phyloP scores from a whole-genome alignment of 2,797 vertebrate genomes.

The Cryptoprocta ferox region DNA sequence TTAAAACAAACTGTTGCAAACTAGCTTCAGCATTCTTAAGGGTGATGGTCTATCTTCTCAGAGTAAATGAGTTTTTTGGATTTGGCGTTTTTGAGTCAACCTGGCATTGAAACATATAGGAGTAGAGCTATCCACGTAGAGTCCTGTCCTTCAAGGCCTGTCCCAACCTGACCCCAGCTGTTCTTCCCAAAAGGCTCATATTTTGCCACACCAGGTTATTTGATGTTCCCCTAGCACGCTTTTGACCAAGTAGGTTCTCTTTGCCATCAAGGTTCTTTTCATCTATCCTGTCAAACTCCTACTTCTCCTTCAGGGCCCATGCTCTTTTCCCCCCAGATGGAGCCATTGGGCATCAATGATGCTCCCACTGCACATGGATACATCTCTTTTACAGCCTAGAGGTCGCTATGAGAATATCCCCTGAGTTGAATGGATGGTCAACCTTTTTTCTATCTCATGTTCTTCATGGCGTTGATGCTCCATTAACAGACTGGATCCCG shows the following conservation, averaged over 20 bases:
- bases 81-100: background rate
- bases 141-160: background rate
- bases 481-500: background rate
- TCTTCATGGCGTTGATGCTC: too few species aligned
- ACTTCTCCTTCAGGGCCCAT: background rate
- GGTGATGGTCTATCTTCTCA: background rate
- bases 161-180: background rate
- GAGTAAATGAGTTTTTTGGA: background rate
- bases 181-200: background rate
- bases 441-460: background rate
- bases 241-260: background rate
- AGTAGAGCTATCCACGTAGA: background rate
- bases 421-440: background rate
- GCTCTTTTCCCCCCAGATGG: background rate
- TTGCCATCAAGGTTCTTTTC: background rate
- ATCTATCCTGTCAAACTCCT: background rate
- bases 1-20: background rate
- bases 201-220: background rate
- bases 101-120: background rate
- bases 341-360: background rate
- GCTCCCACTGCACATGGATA: fast-evolving
- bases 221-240: background rate
- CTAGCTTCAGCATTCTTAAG: background rate
- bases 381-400: background rate
- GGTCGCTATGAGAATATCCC: background rate